These are phyloP conservation scores for Rhyacophila evoluta DNA, from an alignment of 2,888 invertebrate genomes.

Conservation along the genomic window DNA sequence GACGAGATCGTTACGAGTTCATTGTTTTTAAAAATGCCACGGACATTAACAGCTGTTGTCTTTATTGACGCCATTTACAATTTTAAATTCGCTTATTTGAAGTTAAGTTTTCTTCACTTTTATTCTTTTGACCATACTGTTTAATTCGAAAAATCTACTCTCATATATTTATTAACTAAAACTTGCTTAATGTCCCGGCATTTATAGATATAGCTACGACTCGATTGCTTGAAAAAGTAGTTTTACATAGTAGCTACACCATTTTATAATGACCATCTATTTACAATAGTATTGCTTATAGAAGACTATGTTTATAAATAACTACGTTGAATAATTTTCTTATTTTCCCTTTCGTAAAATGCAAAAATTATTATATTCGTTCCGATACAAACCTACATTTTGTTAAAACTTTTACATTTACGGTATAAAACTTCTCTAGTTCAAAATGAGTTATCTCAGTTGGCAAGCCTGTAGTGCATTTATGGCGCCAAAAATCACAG, in stretches of 20 bases:
- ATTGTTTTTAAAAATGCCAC: no score
- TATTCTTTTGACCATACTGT: no score
- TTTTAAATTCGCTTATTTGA: no score
- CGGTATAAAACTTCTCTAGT: constrained; percentile 26
- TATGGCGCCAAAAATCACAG: constrained; percentile 17
- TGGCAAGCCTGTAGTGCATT: constrained; percentile 23
- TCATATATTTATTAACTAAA: background rate
- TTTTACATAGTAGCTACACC: background rate
- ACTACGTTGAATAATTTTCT: constrained; percentile 20
- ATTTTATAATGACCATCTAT: constrained; percentile 26
- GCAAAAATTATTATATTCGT: constrained; percentile 29
- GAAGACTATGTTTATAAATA: constrained; percentile 32
- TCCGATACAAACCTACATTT: constrained; percentile 28
- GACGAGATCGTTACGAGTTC: no score
- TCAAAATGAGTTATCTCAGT: constrained; percentile 27
- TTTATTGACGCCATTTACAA: no score
- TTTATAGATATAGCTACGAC: background rate
- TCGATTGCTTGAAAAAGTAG: background rate
- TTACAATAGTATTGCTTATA: constrained; percentile 34
- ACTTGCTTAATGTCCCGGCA: constrained; percentile 11
- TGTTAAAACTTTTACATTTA: background rate
- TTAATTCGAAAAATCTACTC: no score
- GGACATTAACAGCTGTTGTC: no score
- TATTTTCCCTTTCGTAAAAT: constrained; percentile 21
- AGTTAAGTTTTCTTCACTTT: no score